Conservation (phyloP, 2,888 invertebrate genomes). For the Parapristionchus giblindavisi region DNA sequence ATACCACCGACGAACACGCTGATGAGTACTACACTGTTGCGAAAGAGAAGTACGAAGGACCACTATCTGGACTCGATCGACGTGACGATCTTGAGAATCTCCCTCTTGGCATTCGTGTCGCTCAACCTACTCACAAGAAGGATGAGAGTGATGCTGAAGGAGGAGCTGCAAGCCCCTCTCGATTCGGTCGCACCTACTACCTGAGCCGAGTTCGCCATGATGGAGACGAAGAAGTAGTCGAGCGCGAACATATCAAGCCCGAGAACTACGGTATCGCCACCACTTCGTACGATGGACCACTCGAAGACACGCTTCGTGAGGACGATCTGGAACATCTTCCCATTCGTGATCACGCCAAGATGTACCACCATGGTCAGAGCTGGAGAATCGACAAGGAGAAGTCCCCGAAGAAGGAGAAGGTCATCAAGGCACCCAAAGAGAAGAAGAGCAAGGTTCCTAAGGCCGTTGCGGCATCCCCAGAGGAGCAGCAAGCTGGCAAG, state of each 20-base stretch:
- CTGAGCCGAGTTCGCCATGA: conserved; percentile 1
- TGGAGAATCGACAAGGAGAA: not conserved
- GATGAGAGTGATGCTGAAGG: not conserved
- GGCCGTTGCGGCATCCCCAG: conserved; percentile 10
- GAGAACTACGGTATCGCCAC: conserved; percentile 18
- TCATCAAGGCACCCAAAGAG: conserved; percentile 5
- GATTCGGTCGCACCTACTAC: conserved; percentile 9
- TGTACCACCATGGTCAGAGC: no score
- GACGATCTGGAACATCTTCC: no score
- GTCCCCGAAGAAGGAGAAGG: conserved; percentile 14
- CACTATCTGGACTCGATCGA: conserved; percentile 28
- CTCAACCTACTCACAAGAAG: conserved; percentile 5
- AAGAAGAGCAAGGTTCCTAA: not conserved
- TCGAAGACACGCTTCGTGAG: conserved; percentile 11
- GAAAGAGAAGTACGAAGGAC: conserved; percentile 18
- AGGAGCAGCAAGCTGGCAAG: conserved; percentile 12
- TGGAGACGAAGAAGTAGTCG: conserved; percentile 9
- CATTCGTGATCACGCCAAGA: no score
- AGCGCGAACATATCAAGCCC: conserved; percentile 15
- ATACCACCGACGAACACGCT: not conserved
- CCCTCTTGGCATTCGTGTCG: conserved; percentile 20
- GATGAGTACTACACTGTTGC: conserved; percentile 23
- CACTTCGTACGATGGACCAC: conserved; percentile 14
- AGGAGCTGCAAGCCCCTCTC: conserved; percentile 10
- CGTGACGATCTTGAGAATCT: conserved; percentile 31